A percentile compares a stretch with the other conserved stretches of the same genome.
These are phyloP conservation scores for Aulostomus chinensis DNA, from an alignment of 2,797 vertebrate genomes.

Conservation along the genomic window DNA sequence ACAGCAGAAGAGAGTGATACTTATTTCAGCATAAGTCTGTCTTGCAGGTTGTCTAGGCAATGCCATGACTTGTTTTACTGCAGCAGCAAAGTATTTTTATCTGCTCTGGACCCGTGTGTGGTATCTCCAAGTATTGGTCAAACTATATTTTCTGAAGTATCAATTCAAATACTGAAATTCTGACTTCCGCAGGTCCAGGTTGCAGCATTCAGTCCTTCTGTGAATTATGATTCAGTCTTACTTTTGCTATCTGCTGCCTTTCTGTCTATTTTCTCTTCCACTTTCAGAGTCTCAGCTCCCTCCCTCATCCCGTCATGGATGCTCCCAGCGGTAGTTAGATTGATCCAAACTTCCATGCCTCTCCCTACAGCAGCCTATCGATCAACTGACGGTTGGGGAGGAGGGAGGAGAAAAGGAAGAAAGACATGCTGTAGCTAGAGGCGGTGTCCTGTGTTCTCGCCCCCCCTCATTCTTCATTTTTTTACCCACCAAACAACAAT, in stretches of 20 bases:
- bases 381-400: conserved; percentile 33
- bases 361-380: conserved; percentile 44
- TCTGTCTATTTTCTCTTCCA: not conserved
- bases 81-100: too few species aligned
- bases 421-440: conserved; percentile 9
- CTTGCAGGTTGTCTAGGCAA: too few species aligned
- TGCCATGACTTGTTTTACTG: too few species aligned
- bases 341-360: conserved; percentile 50
- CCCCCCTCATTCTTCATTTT: conserved; percentile 9
- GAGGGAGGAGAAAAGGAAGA: conserved; percentile 2
- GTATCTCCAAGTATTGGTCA: too few species aligned
- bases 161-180: too few species aligned
- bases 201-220: too few species aligned
- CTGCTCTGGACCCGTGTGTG: too few species aligned
- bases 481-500: conserved; percentile 9
- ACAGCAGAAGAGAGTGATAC: too few species aligned
- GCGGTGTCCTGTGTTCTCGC: conserved; percentile 19
- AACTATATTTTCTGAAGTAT: too few species aligned
- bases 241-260: not conserved
- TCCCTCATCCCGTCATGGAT: conserved; percentile 10
- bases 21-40: too few species aligned
- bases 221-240: conserved; percentile 1
- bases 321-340: conserved; percentile 55
- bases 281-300: not conserved
- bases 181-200: too few species aligned